Evolutionary conservation across 2,113 vertebrate species (phyloP).

Genomic region (Carettochelys insculpta): DNA sequence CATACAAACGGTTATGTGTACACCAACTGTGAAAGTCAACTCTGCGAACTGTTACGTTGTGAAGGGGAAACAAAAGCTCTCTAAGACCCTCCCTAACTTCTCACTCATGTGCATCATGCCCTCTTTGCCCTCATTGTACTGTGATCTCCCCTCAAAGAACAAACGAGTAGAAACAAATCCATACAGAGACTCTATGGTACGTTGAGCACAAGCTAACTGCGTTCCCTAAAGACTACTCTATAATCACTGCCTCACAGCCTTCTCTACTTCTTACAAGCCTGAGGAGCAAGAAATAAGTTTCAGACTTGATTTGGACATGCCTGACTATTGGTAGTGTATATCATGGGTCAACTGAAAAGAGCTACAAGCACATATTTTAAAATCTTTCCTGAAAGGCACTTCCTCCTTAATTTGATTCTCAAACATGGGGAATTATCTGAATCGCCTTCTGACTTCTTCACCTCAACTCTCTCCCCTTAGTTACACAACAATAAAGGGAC

Average conservation of each 20-base stretch:
- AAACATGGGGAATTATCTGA: background rate
- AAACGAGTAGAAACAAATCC: background rate
- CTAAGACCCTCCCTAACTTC: background rate
- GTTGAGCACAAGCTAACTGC: background rate
- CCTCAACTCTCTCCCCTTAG: constrained; percentile 29
- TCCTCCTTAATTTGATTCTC: background rate
- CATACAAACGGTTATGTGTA: background rate
- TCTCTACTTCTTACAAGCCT: background rate
- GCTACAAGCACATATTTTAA: fast-evolving
- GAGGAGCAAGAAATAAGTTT: background rate
- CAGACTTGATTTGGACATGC: background rate
- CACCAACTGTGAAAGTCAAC: background rate
- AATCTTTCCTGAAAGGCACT: background rate
- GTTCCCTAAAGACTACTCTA: background rate
- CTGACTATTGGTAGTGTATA: background rate
- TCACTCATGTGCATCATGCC: background rate
- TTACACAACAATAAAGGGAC: constrained; percentile 7
- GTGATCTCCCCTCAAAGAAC: background rate
- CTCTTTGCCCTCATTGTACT: fast-evolving
- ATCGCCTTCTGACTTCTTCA: background rate
- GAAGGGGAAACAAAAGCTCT: background rate
- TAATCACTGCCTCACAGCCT: background rate
- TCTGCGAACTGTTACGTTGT: background rate
- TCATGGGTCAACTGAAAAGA: background rate
- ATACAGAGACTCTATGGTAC: background rate